Evolutionary conservation across 1,140 invertebrate species (phyloP), one percentile per base, ranked within the genome.

Genomic region (Papilio xuthus): DNA sequence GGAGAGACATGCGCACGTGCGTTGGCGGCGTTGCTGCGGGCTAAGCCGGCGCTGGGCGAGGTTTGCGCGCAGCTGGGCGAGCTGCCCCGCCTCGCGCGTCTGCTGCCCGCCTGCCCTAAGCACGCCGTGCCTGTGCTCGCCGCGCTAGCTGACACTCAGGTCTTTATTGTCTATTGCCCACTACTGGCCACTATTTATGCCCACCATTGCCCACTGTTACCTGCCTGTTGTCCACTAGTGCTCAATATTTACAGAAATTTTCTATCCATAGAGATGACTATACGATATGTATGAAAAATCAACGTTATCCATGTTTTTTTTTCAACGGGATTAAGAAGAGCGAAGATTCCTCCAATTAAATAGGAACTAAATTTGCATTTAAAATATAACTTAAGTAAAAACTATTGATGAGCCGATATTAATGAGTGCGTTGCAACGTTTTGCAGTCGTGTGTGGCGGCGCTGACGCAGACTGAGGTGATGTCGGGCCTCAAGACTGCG

Each of bases 61-160:
- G 96, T 97, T 83, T 96, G 99, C 74, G 99, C 99, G 20, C 96
- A 98, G 20, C 96, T 99, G 87, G 99, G 99, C 13, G 98, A 99
- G 92, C 96, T 99, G 91, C 98, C 98, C 20, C 96, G 98, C 81
- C 94, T 99, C 32, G 97, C 98, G 85, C 95, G 96, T 83, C 96
- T 97, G 86, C 97, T 99, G 94, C 94, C 96, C 90, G 86, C 95
- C 84, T 95, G 97, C 83, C 96, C 97, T 77, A 96, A 96, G 88
- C 96, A 97, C 75, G 97, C 97, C 71, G 96, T 99, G 84, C 95
- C 97, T 83, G 97, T 99, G 84, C 94, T 99, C 78, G 97, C 98
- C 90, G 97, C 98, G 85, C 93, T 99, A 60, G 96, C 98, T 28
- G 95, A 96, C 67, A 98, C 96, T 87, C 97, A 98, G 94, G 97